Conservation (phyloP, 2,888 invertebrate species). For the Drosophila niveifrons region DNA sequence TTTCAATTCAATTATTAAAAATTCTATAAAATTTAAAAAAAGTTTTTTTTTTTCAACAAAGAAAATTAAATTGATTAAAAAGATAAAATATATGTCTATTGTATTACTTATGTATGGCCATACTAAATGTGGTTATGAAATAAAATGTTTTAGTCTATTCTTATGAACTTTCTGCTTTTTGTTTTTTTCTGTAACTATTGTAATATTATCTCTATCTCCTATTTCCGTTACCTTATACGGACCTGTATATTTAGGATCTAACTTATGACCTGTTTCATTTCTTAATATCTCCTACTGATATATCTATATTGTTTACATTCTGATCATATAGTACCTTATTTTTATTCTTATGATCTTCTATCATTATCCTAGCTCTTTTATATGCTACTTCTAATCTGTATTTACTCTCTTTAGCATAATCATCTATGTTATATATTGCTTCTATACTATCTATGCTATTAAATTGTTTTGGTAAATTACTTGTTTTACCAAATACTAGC, state of each 20-base stretch:
- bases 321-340: slow-evolving; percentile 2
- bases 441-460: slow-evolving; percentile 12
- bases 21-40: too few relatives aligned
- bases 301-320: background rate
- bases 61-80: too few relatives aligned
- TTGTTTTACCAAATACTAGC: slow-evolving; percentile 1
- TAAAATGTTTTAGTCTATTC: too few relatives aligned
- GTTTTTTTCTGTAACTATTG: too few relatives aligned
- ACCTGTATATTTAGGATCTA: slow-evolving; percentile 7
- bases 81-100: too few relatives aligned
- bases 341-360: background rate
- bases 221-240: slow-evolving; percentile 8
- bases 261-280: slow-evolving; percentile 14
- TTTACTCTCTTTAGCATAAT: slow-evolving; percentile 8
- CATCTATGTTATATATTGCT: slow-evolving; percentile 11
- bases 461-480: background rate
- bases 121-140: too few relatives aligned
- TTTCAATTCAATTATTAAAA: too few relatives aligned
- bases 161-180: too few relatives aligned
- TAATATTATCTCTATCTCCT: background rate
- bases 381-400: slow-evolving; percentile 12
- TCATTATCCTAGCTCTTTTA: slow-evolving; percentile 8
- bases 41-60: too few relatives aligned
- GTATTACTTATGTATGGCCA: too few relatives aligned
- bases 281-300: background rate